Evolutionary conservation across 2,113 vertebrate species (phyloP), one percentile per base, ranked within the genome.

Genomic region (Heteronetta atricapilla): DNA sequence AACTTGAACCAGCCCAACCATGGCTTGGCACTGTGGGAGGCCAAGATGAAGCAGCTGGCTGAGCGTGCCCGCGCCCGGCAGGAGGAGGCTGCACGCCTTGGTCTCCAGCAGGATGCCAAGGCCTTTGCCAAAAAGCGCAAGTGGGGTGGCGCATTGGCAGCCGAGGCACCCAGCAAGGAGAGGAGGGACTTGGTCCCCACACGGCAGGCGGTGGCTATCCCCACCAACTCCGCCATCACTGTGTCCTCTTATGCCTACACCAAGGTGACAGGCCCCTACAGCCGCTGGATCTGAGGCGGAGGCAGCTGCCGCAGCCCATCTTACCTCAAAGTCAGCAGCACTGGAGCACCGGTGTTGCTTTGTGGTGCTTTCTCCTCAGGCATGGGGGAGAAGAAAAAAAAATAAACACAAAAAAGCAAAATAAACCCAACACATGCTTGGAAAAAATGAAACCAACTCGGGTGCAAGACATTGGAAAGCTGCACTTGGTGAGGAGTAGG

Each of bases 1-100:
- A 99, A 99, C 98, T 98, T 99, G 95, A 99, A 99, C 97, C 99
- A 99, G 97, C 99, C 99, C 94, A 98, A 98, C 90, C 99, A 99
- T 1, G 99, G 99, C 93, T 97, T 99, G 97, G 99, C 99, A 67
- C 97, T 99, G 52, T 99, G 99, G 99, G 99, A 99, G 97, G 98
- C 99, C 96, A 99, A 99, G 98, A 98, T 99, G 99, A 99, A 99
- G 97, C 97, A 99, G 96, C 95, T 99, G 97, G 99, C 99, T 0
- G 99, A 99, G 95, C 97, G 99, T 90, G 99, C 99, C 0, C 97
- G 98, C 28, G 98, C 98, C 17, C 97, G 98, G 95, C 99, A 99
- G 87, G 99, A 99, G 97, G 99, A 99, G 95, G 99, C 99, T 0
- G 99, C 99, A 1, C 98, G 99, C 21, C 98, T 99, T 15, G 99